A percentile compares a stretch with the other conserved stretches of the same genome.
phyloP scores from a whole-genome alignment of 1,140 invertebrate genomes.

The Phortica variegata region DNA sequence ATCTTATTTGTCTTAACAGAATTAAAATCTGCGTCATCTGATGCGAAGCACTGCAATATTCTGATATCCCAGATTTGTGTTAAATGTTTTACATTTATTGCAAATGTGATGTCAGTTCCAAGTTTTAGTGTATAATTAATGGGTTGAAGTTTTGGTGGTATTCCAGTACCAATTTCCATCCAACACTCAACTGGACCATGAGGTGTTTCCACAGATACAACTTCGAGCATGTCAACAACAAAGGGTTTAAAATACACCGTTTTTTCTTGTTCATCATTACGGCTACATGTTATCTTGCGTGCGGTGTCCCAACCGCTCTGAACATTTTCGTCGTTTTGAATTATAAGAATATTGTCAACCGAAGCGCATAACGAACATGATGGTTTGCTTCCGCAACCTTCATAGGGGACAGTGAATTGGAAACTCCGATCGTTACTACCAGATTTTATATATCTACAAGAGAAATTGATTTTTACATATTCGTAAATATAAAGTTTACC shows the following conservation, averaged over 20 bases:
- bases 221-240: conserved; percentile 71
- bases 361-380: conserved; percentile 63
- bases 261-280: conserved; percentile 61
- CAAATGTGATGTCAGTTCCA: conserved; percentile 69
- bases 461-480: neutral
- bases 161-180: conserved; percentile 75
- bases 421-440: conserved; percentile 61
- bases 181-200: conserved; percentile 69
- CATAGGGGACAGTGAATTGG: conserved; percentile 65
- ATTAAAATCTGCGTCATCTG: conserved; percentile 67
- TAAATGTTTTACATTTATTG: conserved; percentile 69
- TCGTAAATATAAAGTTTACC: neutral
- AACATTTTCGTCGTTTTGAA: conserved; percentile 66
- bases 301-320: conserved; percentile 65
- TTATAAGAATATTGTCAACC: conserved; percentile 66
- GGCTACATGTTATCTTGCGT: conserved; percentile 64
- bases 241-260: conserved; percentile 69
- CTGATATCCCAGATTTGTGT: conserved; percentile 67
- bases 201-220: conserved; percentile 65
- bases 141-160: conserved; percentile 64
- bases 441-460: conserved; percentile 62
- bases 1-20: conserved; percentile 63
- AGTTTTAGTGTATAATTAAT: conserved; percentile 63
- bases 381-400: conserved; percentile 65
- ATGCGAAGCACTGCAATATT: conserved; percentile 74